Evolutionary conservation across 2,113 vertebrate species (phyloP).

Genomic region (Pterophyllum scalare): DNA sequence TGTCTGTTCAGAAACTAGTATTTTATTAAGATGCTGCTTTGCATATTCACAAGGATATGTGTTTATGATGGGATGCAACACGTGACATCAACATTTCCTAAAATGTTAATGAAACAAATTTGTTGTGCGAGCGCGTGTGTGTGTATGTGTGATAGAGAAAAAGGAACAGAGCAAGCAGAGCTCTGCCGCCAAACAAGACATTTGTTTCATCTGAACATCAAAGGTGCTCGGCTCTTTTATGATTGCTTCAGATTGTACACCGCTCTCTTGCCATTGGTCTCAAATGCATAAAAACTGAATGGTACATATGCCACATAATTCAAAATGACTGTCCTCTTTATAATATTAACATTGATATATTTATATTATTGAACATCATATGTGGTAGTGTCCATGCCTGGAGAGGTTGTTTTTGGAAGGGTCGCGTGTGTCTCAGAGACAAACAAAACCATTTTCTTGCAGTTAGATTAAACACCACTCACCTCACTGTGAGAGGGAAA

Average conservation of each 20-base stretch:
- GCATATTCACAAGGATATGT: not conserved
- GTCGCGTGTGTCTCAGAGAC: not conserved
- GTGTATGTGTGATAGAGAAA: not conserved
- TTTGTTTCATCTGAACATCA: slow-evolving; percentile 73
- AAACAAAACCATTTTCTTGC: not conserved
- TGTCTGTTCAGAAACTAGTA: not conserved
- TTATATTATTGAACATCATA: not conserved
- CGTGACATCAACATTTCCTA: slow-evolving; percentile 12
- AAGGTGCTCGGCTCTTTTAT: slow-evolving; percentile 60
- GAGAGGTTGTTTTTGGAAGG: slow-evolving; percentile 5
- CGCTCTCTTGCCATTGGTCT: slow-evolving; percentile 32
- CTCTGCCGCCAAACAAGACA: slow-evolving; percentile 47
- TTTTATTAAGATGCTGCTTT: not conserved
- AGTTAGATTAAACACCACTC: slow-evolving; percentile 14
- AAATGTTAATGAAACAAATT: slow-evolving; percentile 34
- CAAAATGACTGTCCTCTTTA: not conserved
- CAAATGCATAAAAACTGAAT: slow-evolving; percentile 31
- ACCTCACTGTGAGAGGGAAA: slow-evolving; percentile 10
- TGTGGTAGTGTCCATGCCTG: not conserved
- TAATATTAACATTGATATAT: not conserved
- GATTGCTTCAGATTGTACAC: slow-evolving; percentile 48
- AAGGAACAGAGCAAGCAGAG: slow-evolving; percentile 34
- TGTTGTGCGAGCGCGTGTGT: not conserved
- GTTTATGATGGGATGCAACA: not conserved
- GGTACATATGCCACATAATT: not conserved